Percentiles rank a stretch among this genome's conserved stretches.
Conservation (phyloP, 1,140 invertebrate genomes). For the Sinella curviseta region DNA sequence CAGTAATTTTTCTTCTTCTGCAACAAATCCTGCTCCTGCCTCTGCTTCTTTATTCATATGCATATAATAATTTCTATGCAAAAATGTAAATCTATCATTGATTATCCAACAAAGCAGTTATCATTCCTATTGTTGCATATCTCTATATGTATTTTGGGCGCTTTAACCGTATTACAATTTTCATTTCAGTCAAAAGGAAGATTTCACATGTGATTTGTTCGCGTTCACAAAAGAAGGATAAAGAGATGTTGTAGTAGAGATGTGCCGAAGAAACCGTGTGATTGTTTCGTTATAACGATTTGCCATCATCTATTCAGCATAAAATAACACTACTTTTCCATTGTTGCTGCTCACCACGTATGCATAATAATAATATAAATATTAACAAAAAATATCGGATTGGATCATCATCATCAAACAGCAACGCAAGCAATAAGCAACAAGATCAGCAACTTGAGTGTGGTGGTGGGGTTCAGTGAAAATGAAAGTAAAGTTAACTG, state of each 20-base stretch:
- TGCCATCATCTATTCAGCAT: background rate
- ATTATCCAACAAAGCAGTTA: too few species aligned
- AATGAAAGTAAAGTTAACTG: background rate
- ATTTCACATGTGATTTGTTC: background rate
- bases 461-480: background rate
- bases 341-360: too few species aligned
- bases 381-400: too few species aligned
- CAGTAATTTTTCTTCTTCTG: too few species aligned
- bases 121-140: too few species aligned
- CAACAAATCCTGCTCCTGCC: background rate
- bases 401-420: too few species aligned
- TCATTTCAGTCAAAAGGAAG: background rate
- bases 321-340: background rate
- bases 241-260: background rate
- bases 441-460: background rate
- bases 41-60: background rate
- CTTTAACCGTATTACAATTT: too few species aligned
- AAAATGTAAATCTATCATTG: too few species aligned
- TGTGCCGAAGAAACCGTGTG: background rate
- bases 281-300: background rate
- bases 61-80: background rate
- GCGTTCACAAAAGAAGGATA: background rate
- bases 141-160: too few species aligned
- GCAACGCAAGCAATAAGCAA: too few species aligned
- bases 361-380: too few species aligned